Evolutionary conservation across 2,113 vertebrate species (phyloP), one percentile per base, ranked within the genome.

Genomic region (Tapirus terrestris): DNA sequence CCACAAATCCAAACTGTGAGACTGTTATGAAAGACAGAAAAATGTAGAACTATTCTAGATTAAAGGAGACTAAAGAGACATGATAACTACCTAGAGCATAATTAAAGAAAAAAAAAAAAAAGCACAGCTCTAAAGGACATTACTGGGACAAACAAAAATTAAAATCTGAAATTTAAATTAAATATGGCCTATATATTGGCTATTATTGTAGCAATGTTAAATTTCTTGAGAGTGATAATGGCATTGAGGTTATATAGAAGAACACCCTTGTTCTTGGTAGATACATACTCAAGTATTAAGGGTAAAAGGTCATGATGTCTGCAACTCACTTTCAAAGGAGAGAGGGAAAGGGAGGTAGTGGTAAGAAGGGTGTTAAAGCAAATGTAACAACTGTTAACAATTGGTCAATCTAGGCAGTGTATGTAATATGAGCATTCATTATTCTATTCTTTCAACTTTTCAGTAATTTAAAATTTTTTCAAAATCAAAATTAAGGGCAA

Each of bases 401-500:
- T 0, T 39, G 33, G 51, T n/a, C 45, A n/a, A 14, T 61, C 80
- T 6, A 77, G 45, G 56, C 53, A 13, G 85, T 36, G 25, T 53
- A 53, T 75, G 6, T 61, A 9, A 9, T 27, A 21, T 27, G 33
- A 45, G 82, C 16, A 1, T 21, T 89, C 10, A 1, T 5, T 79
- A 11, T 82, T 65, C 43, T 43, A 63, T 20, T 82, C 91, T 89
- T 86, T 67, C 53, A 31, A 85, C 60, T 75, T 75, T 39, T 31
- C 25, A 48, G 61, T 75, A 45, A 87, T 45, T 84, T 31, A 25
- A 20, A n/a, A 10, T 21, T 48, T 65, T 83, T 77, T 82, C 27
- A 63, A 85, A 81, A 89, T 92, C 65, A 79, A 88, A 95, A 82
- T 90, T 72, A 72, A 79, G 31, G 14, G 60, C 9, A 90, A 88